Percentiles rank a stretch among this genome's conserved stretches.
phyloP scores from a whole-genome alignment of 2,797 vertebrate species.

The Moxostoma hubbsi region DNA sequence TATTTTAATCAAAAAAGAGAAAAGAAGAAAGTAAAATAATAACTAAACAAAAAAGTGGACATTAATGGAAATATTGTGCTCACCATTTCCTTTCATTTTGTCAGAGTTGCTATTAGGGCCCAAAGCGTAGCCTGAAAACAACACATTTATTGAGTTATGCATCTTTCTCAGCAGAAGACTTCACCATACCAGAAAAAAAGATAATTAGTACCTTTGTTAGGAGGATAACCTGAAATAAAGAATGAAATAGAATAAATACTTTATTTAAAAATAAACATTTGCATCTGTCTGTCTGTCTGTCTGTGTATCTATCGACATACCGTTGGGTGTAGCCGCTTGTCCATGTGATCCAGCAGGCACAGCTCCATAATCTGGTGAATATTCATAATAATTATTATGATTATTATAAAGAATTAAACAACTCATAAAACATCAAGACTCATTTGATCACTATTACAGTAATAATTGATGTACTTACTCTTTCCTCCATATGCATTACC shows the following conservation, averaged over 20 bases:
- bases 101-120: conserved; percentile 24
- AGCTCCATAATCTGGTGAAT: conserved; percentile 52
- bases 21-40: no score
- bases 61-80: neutral
- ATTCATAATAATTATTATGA: neutral
- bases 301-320: conserved; percentile 5
- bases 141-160: neutral
- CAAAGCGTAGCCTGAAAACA: conserved; percentile 46
- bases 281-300: neutral
- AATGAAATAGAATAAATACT: neutral
- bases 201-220: neutral
- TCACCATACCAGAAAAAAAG: no score
- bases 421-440: neutral
- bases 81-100: conserved; percentile 50
- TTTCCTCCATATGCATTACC: conserved; percentile 53
- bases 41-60: no score
- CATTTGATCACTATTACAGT: neutral
- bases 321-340: conserved; percentile 30
- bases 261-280: neutral
- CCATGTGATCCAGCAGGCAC: conserved; percentile 23
- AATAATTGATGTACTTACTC: neutral
- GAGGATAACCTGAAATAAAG: neutral
- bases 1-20: no score
- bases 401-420: neutral
- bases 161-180: no score